Evolutionary conservation across 2,888 invertebrate genomes (phyloP).

Genomic region (Coelopa pilipes): DNA sequence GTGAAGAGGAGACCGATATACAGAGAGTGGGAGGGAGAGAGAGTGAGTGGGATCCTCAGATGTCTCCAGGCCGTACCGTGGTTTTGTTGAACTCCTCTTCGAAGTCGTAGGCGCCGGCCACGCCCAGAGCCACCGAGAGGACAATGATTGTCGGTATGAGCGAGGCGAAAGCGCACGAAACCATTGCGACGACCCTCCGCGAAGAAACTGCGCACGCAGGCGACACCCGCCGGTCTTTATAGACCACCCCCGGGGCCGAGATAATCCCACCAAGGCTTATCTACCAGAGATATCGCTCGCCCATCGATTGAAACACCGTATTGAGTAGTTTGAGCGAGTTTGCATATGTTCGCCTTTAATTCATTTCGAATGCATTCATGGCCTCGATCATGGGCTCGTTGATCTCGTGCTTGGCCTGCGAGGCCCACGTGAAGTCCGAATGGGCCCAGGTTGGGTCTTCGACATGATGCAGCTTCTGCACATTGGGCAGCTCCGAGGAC

Average conservation of each 20-base stretch:
- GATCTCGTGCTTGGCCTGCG: constrained; percentile 34
- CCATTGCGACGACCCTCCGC: too few relatives aligned
- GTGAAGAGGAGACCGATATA: neutral
- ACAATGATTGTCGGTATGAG: neutral
- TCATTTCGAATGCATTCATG: neutral
- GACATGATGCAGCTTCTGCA: constrained; percentile 37
- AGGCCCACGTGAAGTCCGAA: constrained; percentile 44
- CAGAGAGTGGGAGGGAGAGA: neutral
- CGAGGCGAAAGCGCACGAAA: too few relatives aligned
- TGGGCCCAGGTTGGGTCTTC: constrained; percentile 43
- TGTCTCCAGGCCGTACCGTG: constrained; percentile 25
- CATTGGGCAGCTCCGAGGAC: constrained; percentile 31
- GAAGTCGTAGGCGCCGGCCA: constrained; percentile 4
- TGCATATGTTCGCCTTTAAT: too few relatives aligned
- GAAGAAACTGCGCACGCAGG: too few relatives aligned
- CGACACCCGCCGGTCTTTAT: too few relatives aligned
- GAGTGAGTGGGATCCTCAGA: constrained; percentile 8
- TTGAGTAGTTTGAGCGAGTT: too few relatives aligned
- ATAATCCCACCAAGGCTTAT: too few relatives aligned
- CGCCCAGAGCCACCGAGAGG: constrained; percentile 10
- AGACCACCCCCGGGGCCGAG: too few relatives aligned
- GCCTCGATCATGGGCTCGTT: neutral
- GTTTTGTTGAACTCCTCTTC: constrained; percentile 5
- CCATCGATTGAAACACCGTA: too few relatives aligned
- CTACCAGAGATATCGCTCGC: too few relatives aligned